Evolutionary conservation across 92 coral and sea anemone genomes (phyloP).

Genomic region (Phenganax subtilis): DNA sequence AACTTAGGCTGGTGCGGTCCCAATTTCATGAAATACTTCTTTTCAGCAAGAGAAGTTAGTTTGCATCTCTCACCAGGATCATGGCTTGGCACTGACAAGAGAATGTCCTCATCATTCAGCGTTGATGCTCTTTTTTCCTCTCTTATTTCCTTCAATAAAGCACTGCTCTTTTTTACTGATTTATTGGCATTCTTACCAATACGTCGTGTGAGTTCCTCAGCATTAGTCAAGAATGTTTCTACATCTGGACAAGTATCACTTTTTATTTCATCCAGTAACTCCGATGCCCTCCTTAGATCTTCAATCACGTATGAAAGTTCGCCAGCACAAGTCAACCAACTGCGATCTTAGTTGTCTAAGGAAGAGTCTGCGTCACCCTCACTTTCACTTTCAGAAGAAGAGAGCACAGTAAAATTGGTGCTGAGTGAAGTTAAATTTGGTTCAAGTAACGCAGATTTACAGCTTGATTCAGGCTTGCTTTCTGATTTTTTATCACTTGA

Average conservation of each 20-base stretch:
- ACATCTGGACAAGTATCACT: not conserved
- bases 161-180: not conserved
- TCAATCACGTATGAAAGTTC: constrained; percentile 7
- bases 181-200: constrained; percentile 18
- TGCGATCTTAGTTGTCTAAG: not conserved
- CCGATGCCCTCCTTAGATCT: constrained; percentile 5
- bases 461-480: not conserved
- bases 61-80: constrained; percentile 16
- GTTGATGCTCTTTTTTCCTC: not conserved
- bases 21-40: constrained; percentile 4
- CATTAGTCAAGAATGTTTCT: constrained; percentile 10
- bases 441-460: not conserved
- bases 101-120: not conserved
- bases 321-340: constrained; percentile 30
- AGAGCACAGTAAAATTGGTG: not conserved
- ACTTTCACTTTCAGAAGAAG: not conserved
- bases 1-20: constrained; percentile 22
- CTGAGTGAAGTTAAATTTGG: not conserved
- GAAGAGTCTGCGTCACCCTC: constrained; percentile 6
- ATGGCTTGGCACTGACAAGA: constrained; percentile 8
- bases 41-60: not conserved
- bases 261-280: not conserved
- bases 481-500: not conserved
- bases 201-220: constrained; percentile 8
- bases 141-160: not conserved